Evolutionary conservation across 1,140 invertebrate genomes (phyloP), one percentile per base, ranked within the genome.

Genomic region (Penaeus chinensis): DNA sequence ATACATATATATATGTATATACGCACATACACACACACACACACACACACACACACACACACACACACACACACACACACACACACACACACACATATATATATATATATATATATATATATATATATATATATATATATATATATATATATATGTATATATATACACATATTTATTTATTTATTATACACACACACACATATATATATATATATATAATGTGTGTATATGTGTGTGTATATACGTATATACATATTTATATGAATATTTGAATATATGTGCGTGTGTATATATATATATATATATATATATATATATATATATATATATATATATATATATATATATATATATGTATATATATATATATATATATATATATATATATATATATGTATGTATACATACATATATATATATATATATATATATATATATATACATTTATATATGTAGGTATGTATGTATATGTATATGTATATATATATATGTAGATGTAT

Each of bases 261-360:
- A 66, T 66, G 5, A 4, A 66, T 66, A 66, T 65, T 16, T 65
- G n/a, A 18, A 65, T 65, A n/a, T 65, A 65, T 65, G n/a, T 65
- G n/a, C n/a, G n/a, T 65, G n/a, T 65, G n/a, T 65, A 65, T 65
- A 65, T 65, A 65, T 65, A 65, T 65, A 65, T 65, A 65, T 65
- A 65, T 65, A 65, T 66, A 66, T 66, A 66, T 66, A 66, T 66
- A 66, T 66, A 66, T 66, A 66, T 66, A 66, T 66, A 66, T 7
- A 66, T 66, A 66, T 66, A 66, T 66, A 66, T 7, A 66, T 66
- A 69, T 69, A 69, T 8, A 54, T 8, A 54, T 54, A 54, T 54
- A 54, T 13, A 8, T 10, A 54, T 54, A 37, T 54, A 54, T 54
- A 13, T 54, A 37, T 54, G 10, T 11, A 54, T 54, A 54, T 11